Base-by-base conservation (phyloP, 2,888 invertebrate genomes). In the Trissoscelio sp. region DNA sequence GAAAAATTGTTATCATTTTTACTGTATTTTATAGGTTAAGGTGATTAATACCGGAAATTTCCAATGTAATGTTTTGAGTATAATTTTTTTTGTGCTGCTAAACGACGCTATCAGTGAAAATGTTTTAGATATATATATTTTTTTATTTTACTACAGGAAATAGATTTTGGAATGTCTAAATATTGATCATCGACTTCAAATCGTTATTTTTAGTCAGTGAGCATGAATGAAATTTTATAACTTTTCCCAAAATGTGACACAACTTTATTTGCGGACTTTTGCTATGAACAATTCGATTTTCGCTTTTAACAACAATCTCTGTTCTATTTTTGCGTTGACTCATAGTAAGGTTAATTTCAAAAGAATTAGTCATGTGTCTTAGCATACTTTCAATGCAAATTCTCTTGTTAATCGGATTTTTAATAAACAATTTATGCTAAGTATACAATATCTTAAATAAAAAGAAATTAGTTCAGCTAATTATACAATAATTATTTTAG, bases 381-480 rank as follows among this genome's bases (percentile, higher is more conserved):
- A 3, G 20, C 1, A 3, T 11, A 2, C 0, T 2, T 20, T 46
- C 20, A 9, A 46, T 11, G 4, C 9, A 2, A 18, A 6, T 46
- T 7, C 20, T 46, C 3, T 46, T 20, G 46, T 46, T 20, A 46
- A 46, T 46, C 46, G 18, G 4, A 20, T 46, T 46, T 9, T 20
- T 46, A 11, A 31, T 31, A 55, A 9, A 55, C 34, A 55, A 34
- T 55, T 55, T 31, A 28, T 51, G 53, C 53, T 11, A 9, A 46
- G 4, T 39, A n/a, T 12, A 6, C 39, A 4, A 12, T 14, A 7
- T 39, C 14, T 39, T 39, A 12, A 14, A 39, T 39, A 4, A 39
- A 14, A 12, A 7, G 7, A 39, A 39, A 39, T 39, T 39, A 39
- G 14, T 14, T 39, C 39, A 39, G 2, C 6, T n/a, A n/a, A n/a